phyloP scores from a whole-genome alignment of 2,797 vertebrate genomes.

The Buphagus erythrorhynchus region DNA sequence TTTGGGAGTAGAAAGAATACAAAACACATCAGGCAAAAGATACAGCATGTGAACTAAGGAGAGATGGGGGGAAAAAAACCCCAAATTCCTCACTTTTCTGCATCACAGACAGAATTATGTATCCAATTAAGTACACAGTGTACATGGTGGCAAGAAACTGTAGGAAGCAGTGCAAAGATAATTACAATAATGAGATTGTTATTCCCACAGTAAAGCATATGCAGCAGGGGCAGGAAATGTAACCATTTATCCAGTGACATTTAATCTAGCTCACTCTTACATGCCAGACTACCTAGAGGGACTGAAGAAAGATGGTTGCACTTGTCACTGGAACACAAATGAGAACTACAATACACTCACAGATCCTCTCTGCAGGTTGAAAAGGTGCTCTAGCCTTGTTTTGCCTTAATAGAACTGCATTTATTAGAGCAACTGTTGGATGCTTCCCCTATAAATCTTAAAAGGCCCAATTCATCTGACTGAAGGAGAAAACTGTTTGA shows the following conservation, averaged over 20 bases:
- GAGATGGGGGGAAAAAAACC: rapidly evolving
- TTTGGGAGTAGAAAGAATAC: neutral
- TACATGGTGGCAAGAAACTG: neutral
- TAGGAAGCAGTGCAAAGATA: neutral
- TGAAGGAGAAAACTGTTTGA: neutral
- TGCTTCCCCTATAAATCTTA: neutral
- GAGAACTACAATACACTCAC: neutral
- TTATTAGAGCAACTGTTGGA: neutral
- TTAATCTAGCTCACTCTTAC: neutral
- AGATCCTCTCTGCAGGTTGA: neutral
- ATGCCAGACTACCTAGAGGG: neutral
- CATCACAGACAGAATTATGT: neutral
- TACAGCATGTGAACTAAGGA: neutral
- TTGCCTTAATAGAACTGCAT: neutral
- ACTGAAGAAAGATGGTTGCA: neutral
- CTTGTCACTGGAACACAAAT: neutral
- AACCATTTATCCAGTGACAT: neutral
- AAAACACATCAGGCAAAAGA: neutral
- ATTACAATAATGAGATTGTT: neutral
- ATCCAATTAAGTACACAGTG: neutral
- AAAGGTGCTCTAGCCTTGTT: neutral
- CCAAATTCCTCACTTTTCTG: neutral
- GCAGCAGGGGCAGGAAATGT: neutral
- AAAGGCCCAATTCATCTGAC: neutral
- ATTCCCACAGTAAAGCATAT: neutral